Percentiles rank a stretch among this genome's conserved stretches.
These are phyloP conservation scores for Trichoplusia ni DNA, from an alignment of 1,140 invertebrate genomes.

Conservation along the genomic window DNA sequence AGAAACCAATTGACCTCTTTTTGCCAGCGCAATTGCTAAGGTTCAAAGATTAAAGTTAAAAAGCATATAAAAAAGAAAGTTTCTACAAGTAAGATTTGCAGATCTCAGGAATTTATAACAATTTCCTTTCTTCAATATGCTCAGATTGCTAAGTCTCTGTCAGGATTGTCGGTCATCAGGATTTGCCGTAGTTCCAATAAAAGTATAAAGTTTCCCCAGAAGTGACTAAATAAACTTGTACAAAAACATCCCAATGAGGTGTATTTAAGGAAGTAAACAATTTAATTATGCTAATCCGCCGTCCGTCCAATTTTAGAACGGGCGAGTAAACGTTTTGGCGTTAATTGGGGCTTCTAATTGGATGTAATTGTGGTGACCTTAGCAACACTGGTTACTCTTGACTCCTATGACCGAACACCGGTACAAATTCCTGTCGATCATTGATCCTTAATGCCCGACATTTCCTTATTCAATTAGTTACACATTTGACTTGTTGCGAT, in stretches of 20 bases:
- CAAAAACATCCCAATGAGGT: neutral
- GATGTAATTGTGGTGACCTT: constrained; percentile 25
- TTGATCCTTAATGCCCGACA: neutral
- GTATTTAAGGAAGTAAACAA: constrained; percentile 19
- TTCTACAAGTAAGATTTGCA: no score
- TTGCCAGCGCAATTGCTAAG: no score
- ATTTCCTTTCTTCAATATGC: no score
- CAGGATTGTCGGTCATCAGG: no score
- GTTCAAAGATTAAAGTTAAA: no score
- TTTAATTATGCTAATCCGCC: constrained; percentile 8
- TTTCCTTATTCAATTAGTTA: no score
- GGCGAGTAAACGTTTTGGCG: constrained; percentile 5
- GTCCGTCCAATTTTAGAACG: constrained; percentile 9
- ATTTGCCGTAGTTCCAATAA: neutral
- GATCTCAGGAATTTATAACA: no score
- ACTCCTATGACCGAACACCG: constrained; percentile 6
- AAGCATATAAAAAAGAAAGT: no score
- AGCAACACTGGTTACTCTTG: neutral
- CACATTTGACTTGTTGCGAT: no score
- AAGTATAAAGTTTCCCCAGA: neutral
- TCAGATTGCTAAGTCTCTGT: no score
- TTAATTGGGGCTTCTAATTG: constrained; percentile 15
- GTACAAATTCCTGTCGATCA: neutral
- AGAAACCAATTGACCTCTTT: no score
- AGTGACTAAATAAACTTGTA: neutral